Conservation (phyloP, 2,888 invertebrate species). For the Lasiommata megera region DNA sequence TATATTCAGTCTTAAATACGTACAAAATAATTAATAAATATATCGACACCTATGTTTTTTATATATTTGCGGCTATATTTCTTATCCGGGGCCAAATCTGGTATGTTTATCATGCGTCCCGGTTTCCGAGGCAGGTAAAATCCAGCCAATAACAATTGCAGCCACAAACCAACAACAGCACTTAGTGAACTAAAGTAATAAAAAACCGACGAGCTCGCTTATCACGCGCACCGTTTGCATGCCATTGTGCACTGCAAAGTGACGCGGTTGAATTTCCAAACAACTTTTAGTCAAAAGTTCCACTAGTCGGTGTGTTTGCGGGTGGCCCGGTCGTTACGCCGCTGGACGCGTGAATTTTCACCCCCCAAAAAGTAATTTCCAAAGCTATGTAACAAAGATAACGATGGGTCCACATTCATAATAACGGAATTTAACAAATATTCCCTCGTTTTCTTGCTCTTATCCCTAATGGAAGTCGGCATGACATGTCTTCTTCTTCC, state of each 20-base stretch:
- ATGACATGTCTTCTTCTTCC: too few species aligned
- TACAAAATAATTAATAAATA: too few species aligned
- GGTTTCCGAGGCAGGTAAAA: too few species aligned
- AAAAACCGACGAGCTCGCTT: conserved; percentile 20
- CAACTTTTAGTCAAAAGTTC: conserved; percentile 60
- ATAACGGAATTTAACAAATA: too few species aligned
- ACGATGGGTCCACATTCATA: neutral
- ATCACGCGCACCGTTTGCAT: conserved; percentile 38
- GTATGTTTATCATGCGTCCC: too few species aligned
- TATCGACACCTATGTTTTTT: too few species aligned
- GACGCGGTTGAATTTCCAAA: conserved; percentile 46
- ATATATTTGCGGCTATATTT: too few species aligned
- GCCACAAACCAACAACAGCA: conserved; percentile 2
- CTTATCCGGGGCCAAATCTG: too few species aligned
- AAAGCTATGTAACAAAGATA: conserved; percentile 56
- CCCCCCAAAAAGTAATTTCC: conserved; percentile 63
- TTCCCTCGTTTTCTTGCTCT: too few species aligned
- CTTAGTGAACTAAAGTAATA: conserved; percentile 9
- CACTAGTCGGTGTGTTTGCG: conserved; percentile 66
- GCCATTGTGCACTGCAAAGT: conserved; percentile 40
- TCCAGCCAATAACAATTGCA: neutral
- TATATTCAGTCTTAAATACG: too few species aligned
- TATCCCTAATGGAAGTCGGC: too few species aligned
- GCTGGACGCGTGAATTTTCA: conserved; percentile 12
- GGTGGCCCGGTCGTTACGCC: conserved; percentile 47